Conservation (phyloP, 2,113 vertebrate species). For the Oxyura jamaicensis region DNA sequence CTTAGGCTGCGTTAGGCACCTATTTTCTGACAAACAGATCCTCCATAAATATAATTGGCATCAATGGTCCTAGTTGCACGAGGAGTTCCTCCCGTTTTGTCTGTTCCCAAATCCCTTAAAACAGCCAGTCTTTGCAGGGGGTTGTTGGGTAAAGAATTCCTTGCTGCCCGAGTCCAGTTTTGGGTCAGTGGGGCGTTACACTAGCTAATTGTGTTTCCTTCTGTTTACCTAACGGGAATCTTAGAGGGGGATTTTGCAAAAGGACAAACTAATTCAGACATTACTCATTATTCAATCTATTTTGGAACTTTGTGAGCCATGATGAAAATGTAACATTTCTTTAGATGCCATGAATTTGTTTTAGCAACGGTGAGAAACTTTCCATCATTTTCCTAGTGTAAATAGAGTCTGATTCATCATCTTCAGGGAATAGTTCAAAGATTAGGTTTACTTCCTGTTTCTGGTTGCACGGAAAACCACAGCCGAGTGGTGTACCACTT, state of each 20-base stretch:
- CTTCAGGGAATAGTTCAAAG: slow-evolving; percentile 6
- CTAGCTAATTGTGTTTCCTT: neutral
- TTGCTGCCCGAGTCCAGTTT: neutral
- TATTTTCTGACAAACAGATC: rapidly evolving
- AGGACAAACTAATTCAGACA: neutral
- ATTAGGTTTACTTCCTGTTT: neutral
- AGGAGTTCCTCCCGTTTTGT: neutral
- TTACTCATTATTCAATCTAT: neutral
- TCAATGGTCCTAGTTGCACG: neutral
- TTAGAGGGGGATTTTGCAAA: neutral
- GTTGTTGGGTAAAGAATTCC: neutral
- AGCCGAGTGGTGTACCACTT: neutral
- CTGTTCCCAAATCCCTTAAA: neutral
- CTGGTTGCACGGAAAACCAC: neutral
- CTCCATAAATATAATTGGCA: neutral
- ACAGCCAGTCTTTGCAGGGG: neutral
- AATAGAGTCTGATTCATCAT: slow-evolving; percentile 20
- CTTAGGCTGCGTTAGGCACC: neutral
- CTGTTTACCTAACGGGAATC: neutral
- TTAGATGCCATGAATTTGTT: neutral
- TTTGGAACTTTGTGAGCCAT: neutral
- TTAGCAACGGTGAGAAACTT: slow-evolving; percentile 4
- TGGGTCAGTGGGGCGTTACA: neutral
- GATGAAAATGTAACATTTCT: neutral
- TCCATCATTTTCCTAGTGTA: neutral